Conservation (phyloP, 1,140 invertebrate species). For the Subanguina moxae region DNA sequence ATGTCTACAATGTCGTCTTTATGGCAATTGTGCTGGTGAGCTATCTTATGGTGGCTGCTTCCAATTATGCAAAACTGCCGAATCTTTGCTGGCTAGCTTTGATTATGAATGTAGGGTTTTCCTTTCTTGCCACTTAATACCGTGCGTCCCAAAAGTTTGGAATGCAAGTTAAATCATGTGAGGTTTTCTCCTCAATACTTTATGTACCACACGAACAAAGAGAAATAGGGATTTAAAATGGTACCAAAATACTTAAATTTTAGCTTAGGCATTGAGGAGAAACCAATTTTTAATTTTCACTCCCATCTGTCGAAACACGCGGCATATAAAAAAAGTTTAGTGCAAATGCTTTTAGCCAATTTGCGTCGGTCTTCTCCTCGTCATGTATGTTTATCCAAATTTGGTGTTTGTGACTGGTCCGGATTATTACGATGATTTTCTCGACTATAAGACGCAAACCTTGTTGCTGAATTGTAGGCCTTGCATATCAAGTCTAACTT, state of each 20-base stretch:
- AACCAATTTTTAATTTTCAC: no score
- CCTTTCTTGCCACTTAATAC: background rate
- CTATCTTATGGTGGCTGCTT: slow-evolving; percentile 3
- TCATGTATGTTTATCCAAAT: background rate
- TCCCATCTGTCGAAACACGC: no score
- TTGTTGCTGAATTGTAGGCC: background rate
- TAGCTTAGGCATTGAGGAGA: no score
- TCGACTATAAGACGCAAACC: background rate
- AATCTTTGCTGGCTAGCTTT: background rate
- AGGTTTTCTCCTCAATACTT: no score
- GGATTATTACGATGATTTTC: background rate
- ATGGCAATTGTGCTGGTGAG: background rate
- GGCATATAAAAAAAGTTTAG: no score
- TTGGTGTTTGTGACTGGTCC: slow-evolving; percentile 2
- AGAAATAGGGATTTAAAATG: no score
- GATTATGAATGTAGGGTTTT: background rate
- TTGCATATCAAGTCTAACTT: background rate
- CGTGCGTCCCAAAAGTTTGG: no score
- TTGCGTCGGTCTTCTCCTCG: background rate
- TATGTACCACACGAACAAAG: no score
- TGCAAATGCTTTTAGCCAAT: background rate
- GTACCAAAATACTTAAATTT: no score
- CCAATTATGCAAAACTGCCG: background rate
- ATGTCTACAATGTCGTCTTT: background rate
- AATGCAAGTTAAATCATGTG: no score